phyloP scores from a whole-genome alignment of 2,888 invertebrate species.

The Euplagia quadripunctaria region DNA sequence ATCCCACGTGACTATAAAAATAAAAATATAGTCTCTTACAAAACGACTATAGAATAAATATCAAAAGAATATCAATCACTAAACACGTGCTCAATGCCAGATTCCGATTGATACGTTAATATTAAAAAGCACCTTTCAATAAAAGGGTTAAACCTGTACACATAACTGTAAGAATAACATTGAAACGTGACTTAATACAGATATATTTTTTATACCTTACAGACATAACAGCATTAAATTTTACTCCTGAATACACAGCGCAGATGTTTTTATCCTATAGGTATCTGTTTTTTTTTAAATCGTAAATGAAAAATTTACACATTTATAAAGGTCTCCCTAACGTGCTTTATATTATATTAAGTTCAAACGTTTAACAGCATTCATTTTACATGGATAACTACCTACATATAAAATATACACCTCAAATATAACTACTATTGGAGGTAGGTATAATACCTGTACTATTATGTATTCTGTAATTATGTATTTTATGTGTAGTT shows the following conservation, averaged over 20 bases:
- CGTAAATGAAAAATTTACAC: not conserved
- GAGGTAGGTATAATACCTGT: too few relatives aligned
- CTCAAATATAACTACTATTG: too few relatives aligned
- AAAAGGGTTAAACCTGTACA: not conserved
- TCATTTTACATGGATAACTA: not conserved
- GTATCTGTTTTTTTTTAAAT: slow-evolving; percentile 31
- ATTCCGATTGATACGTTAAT: not conserved
- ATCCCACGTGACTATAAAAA: too few relatives aligned
- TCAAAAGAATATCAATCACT: not conserved
- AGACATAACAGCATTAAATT: slow-evolving; percentile 30
- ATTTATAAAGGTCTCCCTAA: not conserved
- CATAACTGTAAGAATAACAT: not conserved
- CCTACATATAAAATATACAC: too few relatives aligned
- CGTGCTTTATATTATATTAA: too few relatives aligned
- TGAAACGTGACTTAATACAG: slow-evolving; percentile 5
- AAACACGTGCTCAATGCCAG: not conserved
- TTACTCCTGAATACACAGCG: slow-evolving; percentile 32
- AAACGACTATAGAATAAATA: not conserved
- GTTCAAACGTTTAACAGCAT: not conserved
- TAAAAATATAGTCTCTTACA: not conserved
- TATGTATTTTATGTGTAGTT: too few relatives aligned
- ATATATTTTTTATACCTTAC: not conserved
- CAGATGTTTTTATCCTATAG: slow-evolving; percentile 31
- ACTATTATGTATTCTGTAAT: too few relatives aligned
- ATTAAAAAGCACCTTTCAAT: not conserved